Percentiles rank a stretch among this genome's conserved stretches.
These are phyloP conservation scores for Chrysochloris asiatica DNA, from an alignment of 2,113 vertebrate genomes.

Conservation along the genomic window DNA sequence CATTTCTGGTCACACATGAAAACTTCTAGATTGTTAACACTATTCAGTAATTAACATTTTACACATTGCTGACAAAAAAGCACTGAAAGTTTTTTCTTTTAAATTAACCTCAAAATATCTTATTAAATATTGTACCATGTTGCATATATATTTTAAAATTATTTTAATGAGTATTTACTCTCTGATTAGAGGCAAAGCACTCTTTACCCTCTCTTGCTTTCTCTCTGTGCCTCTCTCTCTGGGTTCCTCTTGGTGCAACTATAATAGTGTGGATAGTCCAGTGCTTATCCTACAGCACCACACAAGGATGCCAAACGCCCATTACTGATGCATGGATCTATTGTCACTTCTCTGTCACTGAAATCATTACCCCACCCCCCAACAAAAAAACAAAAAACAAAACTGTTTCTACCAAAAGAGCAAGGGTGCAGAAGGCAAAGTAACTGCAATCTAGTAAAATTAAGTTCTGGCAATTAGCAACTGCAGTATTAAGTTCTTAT, in stretches of 20 bases:
- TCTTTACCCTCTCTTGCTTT: no score
- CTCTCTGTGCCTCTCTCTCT: background rate
- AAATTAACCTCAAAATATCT: background rate
- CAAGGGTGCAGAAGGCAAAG: constrained; percentile 3
- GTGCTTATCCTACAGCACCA: no score
- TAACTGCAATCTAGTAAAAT: constrained; percentile 3
- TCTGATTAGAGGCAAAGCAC: background rate
- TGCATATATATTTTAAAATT: constrained; percentile 18
- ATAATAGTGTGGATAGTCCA: background rate
- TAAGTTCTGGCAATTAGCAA: constrained; percentile 28
- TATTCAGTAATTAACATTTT: constrained; percentile 2
- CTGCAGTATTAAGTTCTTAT: constrained; percentile 3
- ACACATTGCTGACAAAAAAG: constrained; percentile 10
- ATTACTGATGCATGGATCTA: background rate
- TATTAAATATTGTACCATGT: background rate
- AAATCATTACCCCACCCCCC: background rate
- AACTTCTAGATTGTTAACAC: constrained; percentile 25
- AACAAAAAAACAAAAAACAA: no score
- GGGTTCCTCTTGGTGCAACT: background rate
- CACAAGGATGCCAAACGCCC: no score
- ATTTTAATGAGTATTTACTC: background rate
- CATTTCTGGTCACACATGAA: constrained; percentile 6
- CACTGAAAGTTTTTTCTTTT: background rate
- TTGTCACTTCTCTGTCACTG: background rate
- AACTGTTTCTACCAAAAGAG: background rate